These are phyloP conservation scores for Aspidapion aeneum DNA, from an alignment of 2,888 invertebrate species.

Conservation along the genomic window DNA sequence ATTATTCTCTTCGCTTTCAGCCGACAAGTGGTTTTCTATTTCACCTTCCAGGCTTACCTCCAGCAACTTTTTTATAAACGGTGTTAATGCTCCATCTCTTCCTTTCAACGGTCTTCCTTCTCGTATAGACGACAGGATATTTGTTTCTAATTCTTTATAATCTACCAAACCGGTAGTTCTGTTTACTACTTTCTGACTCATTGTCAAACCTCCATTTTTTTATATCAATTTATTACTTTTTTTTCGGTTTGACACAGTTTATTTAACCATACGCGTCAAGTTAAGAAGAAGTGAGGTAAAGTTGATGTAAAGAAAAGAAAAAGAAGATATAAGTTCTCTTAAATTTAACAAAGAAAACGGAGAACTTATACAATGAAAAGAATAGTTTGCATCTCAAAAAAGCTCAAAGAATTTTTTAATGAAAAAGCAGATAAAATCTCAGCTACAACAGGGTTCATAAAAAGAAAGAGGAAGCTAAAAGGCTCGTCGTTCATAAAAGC, in stretches of 20 bases:
- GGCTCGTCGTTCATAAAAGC: no score
- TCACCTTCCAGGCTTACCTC: conserved; percentile 12
- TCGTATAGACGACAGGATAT: conserved; percentile 7
- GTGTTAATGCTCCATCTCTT: conserved; percentile 7
- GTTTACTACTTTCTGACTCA: conserved; percentile 7
- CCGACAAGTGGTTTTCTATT: conserved; percentile 9
- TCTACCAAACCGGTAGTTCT: conserved; percentile 7
- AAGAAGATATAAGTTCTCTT: no score
- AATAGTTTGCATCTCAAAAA: no score
- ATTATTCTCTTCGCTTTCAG: conserved; percentile 10
- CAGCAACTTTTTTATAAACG: conserved; percentile 12
- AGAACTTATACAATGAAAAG: no score
- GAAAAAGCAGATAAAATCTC: no score
- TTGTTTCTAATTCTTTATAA: conserved; percentile 7
- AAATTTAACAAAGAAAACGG: no score
- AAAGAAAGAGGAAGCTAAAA: no score
- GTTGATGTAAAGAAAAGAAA: no score
- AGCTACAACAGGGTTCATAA: no score
- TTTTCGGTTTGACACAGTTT: conserved; percentile 13
- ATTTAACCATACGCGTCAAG: no score
- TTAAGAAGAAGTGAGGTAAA: no score
- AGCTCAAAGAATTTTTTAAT: no score
- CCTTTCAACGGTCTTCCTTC: conserved; percentile 7
- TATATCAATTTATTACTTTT: neutral
- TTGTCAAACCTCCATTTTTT: conserved; percentile 3